Evolutionary conservation across 2,888 invertebrate genomes (phyloP), one percentile per base, ranked within the genome.

Genomic region (Antitype chi): DNA sequence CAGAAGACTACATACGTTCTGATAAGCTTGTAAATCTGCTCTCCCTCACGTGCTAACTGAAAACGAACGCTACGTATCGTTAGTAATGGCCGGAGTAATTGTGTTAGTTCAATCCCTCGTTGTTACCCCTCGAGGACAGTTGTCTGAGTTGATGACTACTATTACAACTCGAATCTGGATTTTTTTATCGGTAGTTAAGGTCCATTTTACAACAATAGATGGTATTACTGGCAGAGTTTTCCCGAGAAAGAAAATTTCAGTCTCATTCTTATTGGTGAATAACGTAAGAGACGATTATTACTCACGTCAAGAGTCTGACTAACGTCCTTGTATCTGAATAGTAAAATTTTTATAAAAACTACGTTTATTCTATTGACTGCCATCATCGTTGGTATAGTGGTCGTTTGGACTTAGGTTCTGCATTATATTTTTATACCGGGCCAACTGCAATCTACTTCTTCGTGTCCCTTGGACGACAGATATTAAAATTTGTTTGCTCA

Each of bases 1-100:
- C 28, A 47, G 23, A 8, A 72, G 28, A 55, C 17, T 32, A 17
- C 17, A 52, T 78, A 52, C n/a, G n/a, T 17, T 52, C 5, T 28
- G 25, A 38, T 52, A 59, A 23, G 25, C 23, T 52, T 8, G 25
- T 62, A 28, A 74, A 55, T 57, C 74, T 32, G n/a, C 47, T 15
- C 20, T 4, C 49, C 28, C 57, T 68, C 78, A 52, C 32, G 47
- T 49, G 47, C 43, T 28, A 53, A 81, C 53, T 68, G 67, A 72
- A 72, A 81, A 68, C 32, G 73, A 81, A 73, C 55, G 84, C 84
- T 57, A 53, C 59, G 55, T 60, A 60, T 68, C 85, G n/a, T 63
- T 81, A 62, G 70, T 85, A 82, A 76, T 85, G 81, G 70, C 52
- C 80, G 47, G 4, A 73, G 62, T 82, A 82, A 82, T 85, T 66